phyloP scores from a whole-genome alignment of 2,113 vertebrate species.

The Zeus faber region DNA sequence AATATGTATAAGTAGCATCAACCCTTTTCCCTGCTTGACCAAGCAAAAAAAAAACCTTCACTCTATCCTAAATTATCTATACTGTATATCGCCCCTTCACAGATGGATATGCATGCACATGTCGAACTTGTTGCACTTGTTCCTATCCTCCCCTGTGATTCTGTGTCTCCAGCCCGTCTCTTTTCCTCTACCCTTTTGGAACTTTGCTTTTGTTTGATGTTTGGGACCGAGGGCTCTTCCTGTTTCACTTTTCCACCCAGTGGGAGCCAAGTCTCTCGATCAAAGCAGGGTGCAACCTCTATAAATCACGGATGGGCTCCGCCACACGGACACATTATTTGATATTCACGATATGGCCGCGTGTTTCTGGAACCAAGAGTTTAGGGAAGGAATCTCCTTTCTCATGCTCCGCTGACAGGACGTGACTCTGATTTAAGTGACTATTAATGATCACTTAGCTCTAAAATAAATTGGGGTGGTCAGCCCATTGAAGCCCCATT shows the following conservation, averaged over 20 bases:
- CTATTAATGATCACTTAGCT: too few species aligned
- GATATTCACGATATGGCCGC: slow-evolving; percentile 45
- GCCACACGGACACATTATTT: slow-evolving; percentile 34
- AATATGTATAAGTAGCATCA: too few species aligned
- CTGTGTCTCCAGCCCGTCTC: background rate
- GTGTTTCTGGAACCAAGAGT: slow-evolving; percentile 38
- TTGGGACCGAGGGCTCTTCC: slow-evolving; percentile 36
- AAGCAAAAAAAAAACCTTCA: too few species aligned
- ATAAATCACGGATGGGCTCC: slow-evolving; percentile 41
- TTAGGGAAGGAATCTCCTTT: slow-evolving; percentile 42
- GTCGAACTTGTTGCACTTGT: too few species aligned
- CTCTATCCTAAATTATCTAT: too few species aligned
- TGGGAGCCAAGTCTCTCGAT: slow-evolving; percentile 27
- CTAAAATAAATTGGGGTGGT: too few species aligned
- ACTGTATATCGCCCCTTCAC: too few species aligned
- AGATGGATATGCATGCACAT: too few species aligned
- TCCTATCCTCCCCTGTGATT: background rate
- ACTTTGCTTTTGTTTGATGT: slow-evolving; percentile 31
- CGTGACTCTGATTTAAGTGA: too few species aligned
- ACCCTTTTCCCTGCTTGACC: too few species aligned
- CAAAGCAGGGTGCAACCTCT: slow-evolving; percentile 34
- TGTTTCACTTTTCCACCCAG: slow-evolving; percentile 46
- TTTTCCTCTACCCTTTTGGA: slow-evolving; percentile 1
- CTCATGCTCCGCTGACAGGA: too few species aligned
- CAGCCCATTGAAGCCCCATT: too few species aligned